Evolutionary conservation across 1,140 invertebrate genomes (phyloP), one percentile per base, ranked within the genome.

Genomic region (Diorhabda carinulata): DNA sequence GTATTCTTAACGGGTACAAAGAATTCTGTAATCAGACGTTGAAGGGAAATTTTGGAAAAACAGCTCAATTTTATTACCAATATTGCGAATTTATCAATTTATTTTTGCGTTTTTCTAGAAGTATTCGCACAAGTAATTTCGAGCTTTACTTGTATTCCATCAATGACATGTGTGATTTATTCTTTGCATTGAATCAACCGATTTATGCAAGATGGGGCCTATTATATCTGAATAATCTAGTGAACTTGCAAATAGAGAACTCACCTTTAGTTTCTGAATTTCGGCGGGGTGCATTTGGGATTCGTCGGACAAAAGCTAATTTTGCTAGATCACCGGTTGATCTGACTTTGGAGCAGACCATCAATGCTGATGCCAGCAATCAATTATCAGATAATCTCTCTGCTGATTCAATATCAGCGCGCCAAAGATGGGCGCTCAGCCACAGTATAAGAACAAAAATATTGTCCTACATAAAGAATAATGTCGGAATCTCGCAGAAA

Each of bases 111-210:
- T 71, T 75, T 68, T 72, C 72, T 25, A 74, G 74, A 70, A 75
- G 72, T 66, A 77, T 78, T 56, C 61, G 73, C 25, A 73, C 47
- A n/a, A 73, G 74, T 64, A 66, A 78, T 57, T 74, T 74, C 68
- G 61, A 77, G 59, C 65, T 78, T 41, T 78, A 70, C 56, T n/a
- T 74, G 8, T 60, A 75, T 61, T 76, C 66, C 8, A 60, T 76
- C 61, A 72, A 63, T 44, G 64, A 77, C 44, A 74, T 78, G 64
- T 58, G 64, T 47, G 70, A 73, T 72, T 63, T 72, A 47, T 78
- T 78, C 70, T 78, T 78, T 65, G 62, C 66, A 6, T 65, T 75
- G n/a, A 78, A 78, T 61, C 77, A 78, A 56, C 74, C 66, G 10
- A 78, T 76, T 65, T 75, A 78, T 67, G 71, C 76, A 3, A 61